phyloP scores from a whole-genome alignment of 2,888 invertebrate genomes.

The Cephus spinipes region DNA sequence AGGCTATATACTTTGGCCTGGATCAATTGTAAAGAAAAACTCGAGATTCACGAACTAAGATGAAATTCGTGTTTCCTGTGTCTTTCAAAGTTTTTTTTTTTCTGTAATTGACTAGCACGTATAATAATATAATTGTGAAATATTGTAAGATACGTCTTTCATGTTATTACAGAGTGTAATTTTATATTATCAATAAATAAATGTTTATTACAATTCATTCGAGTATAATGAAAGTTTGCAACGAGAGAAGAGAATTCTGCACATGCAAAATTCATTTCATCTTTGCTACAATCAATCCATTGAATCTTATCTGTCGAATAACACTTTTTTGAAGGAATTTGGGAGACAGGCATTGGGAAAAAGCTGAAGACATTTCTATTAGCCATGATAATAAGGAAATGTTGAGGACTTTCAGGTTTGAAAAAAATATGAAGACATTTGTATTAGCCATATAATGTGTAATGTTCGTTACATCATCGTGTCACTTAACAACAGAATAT shows the following conservation, averaged over 20 bases:
- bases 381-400: no score
- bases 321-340: not conserved
- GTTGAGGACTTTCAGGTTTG: not conserved
- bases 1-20: not conserved
- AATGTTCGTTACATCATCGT: constrained; percentile 58
- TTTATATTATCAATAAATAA: constrained; percentile 62
- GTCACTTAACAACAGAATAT: constrained; percentile 51
- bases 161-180: constrained; percentile 59
- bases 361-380: no score
- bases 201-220: constrained; percentile 44
- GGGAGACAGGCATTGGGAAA: not conserved
- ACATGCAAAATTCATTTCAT: not conserved
- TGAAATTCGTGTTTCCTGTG: constrained; percentile 10
- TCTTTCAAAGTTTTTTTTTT: not conserved
- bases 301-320: not conserved
- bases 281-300: not conserved
- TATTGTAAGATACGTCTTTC: constrained; percentile 62
- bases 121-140: constrained; percentile 52
- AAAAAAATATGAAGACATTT: not conserved
- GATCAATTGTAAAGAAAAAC: constrained; percentile 3
- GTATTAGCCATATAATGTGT: constrained; percentile 25
- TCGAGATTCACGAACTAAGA: constrained; percentile 4
- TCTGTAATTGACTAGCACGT: constrained; percentile 9
- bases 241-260: not conserved
- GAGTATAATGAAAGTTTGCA: not conserved